These are phyloP conservation scores for Arbacia lixula DNA, from an alignment of 53 echinoderm and acorn worm species.

Conservation along the genomic window DNA sequence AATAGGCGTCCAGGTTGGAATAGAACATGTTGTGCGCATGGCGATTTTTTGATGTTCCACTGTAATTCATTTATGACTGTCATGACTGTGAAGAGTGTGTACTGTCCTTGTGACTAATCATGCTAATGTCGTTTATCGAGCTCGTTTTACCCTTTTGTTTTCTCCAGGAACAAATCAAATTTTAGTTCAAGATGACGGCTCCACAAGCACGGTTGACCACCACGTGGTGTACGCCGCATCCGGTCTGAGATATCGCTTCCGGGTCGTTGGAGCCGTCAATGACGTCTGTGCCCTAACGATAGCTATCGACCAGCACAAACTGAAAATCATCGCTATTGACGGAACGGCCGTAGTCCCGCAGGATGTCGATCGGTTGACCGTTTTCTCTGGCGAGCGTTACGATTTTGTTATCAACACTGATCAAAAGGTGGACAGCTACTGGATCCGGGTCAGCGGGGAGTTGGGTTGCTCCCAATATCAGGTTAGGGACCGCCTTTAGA, in stretches of 20 bases:
- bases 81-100: too few relatives aligned
- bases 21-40: too few relatives aligned
- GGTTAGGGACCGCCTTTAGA: too few relatives aligned
- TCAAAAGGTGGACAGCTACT: conserved; percentile 76
- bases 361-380: conserved; percentile 66
- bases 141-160: too few relatives aligned
- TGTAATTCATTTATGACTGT: too few relatives aligned
- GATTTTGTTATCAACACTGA: conserved; percentile 83
- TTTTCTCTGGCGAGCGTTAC: conserved; percentile 83
- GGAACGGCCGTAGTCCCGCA: conserved; percentile 61
- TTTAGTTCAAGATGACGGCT: neutral
- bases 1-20: too few relatives aligned
- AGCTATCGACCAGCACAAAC: conserved; percentile 79
- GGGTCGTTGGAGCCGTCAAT: conserved; percentile 79
- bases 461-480: conserved; percentile 11
- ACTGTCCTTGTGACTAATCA: too few relatives aligned
- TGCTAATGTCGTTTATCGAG: too few relatives aligned
- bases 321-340: conserved; percentile 86
- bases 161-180: conserved; percentile 20
- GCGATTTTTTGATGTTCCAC: too few relatives aligned
- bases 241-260: conserved; percentile 75
- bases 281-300: conserved; percentile 77
- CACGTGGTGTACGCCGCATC: conserved; percentile 24
- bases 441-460: conserved; percentile 79
- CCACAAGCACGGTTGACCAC: conserved; percentile 8